phyloP scores from a whole-genome alignment of 2,888 invertebrate genomes.

The Scotopteryx bipunctaria region DNA sequence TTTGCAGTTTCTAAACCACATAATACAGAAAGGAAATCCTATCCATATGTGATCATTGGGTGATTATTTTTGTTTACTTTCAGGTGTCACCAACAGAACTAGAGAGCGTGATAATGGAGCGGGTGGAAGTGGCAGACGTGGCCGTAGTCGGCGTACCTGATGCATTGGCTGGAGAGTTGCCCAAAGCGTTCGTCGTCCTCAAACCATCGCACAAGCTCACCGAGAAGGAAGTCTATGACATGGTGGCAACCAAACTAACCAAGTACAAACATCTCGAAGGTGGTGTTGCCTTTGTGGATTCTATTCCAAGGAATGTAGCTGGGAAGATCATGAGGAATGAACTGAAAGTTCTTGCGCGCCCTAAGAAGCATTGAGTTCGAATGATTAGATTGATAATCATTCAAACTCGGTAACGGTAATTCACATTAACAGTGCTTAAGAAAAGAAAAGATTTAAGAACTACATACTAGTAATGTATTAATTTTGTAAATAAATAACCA shows the following conservation, averaged over 20 bases:
- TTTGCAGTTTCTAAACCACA: too few species aligned
- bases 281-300: constrained; percentile 86
- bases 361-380: constrained; percentile 39
- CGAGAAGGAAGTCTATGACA: constrained; percentile 81
- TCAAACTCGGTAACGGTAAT: too few species aligned
- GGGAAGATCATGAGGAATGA: constrained; percentile 90
- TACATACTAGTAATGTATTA: constrained; percentile 1
- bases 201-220: constrained; percentile 79
- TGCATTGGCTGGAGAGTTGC: constrained; percentile 88
- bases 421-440: too few species aligned
- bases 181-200: constrained; percentile 88
- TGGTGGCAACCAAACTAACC: constrained; percentile 86
- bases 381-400: background rate
- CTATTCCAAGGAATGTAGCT: constrained; percentile 88
- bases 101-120: constrained; percentile 89
- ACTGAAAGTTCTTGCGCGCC: constrained; percentile 79
- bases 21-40: too few species aligned
- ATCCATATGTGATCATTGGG: too few species aligned
- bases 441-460: background rate
- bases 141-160: constrained; percentile 91
- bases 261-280: constrained; percentile 89
- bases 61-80: too few species aligned
- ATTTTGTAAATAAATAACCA: constrained; percentile 26
- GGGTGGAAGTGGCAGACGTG: constrained; percentile 88
- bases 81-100: constrained; percentile 94